Evolutionary conservation across 1,140 invertebrate species (phyloP).

Genomic region (fruit fly (Drosophila melanogaster)): Release_6_plus_ISO1_MT NT_037436.4:15707001-15707500

Average conservation of each 20-base stretch:
- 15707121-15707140: no score
- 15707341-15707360: constrained; percentile 31
- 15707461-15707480: constrained; percentile 1
- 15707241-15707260: no score
- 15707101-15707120: not conserved
- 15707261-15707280: no score
- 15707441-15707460: not conserved
- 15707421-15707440: constrained; percentile 69
- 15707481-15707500: not conserved
- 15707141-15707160: no score
- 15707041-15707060: constrained; percentile 5
- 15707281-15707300: not conserved
- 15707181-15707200: no score
- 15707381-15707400: constrained; percentile 47
- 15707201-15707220: no score
- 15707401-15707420: constrained; percentile 61
- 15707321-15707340: constrained; percentile 19
- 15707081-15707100: constrained; percentile 1
- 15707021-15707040: constrained; percentile 7
- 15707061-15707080: not conserved
- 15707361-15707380: constrained; percentile 20
- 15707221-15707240: no score
- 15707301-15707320: not conserved
- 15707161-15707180: no score
- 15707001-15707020: constrained; percentile 12